Base-by-base conservation (phyloP, 1,140 invertebrate species). In the Bicyclus anynana region DNA sequence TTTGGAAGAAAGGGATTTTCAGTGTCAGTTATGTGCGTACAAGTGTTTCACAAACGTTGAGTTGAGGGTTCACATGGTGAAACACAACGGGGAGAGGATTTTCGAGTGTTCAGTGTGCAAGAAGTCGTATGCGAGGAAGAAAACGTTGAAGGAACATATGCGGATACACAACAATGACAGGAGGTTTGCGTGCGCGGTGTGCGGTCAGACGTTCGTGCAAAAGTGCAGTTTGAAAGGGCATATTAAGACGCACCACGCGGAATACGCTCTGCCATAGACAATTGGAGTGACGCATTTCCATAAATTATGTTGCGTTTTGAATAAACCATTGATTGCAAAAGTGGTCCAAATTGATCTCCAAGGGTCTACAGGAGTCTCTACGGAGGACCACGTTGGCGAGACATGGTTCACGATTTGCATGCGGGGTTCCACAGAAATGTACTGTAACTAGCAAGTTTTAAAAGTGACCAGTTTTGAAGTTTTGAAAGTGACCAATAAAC, bases 121-220 rank as follows among this genome's bases (percentile, higher is more conserved):
- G 21, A 90, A 92, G 53, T 79, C 90, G 1, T 94, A 93, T 72
- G 92, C 91, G 0, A 88, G 93, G 35, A 93, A 93, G 67, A 92
- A 94, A 66, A 93, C 92, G 23, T 90, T 94, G 80, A 91, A 92
- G 50, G 90, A 93, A 46, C 93, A 94, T 69, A 90, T 93, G 65
- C 90, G 92, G 59, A 94, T 93, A 40, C 93, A 94, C 62, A 89
- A 86, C 55, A 89, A 91, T 50, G 84, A 90, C 5, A 87, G 89
- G 62, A 74, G 90, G 17, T 89, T 89, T 27, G 72, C 76, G 10
- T 91, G 90, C 62, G 76, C 78, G 12, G 73, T 89, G 0, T 91
- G 90, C 55, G 83, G 89, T 14, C 89, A 90, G 50, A 85, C 89
- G 10, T 91, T 91, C 68, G 78, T 87, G 0, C 84, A 89, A 53